These are phyloP conservation scores for Cossypha dichroa DNA, from an alignment of 2,797 vertebrate genomes.

Conservation along the genomic window DNA sequence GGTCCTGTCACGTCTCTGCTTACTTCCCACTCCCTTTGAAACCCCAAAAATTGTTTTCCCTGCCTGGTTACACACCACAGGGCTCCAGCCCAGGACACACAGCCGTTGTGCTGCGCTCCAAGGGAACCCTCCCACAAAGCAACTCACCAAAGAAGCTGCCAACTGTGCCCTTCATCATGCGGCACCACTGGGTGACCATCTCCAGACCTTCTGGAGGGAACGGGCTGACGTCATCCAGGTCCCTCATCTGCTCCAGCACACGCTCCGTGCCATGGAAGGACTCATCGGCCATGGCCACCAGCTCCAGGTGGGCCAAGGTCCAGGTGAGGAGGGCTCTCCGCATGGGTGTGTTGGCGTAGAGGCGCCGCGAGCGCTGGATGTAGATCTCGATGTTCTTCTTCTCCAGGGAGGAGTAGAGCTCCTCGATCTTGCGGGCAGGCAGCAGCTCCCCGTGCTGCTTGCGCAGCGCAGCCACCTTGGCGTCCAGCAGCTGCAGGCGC, in stretches of 20 bases:
- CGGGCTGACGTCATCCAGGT: slow-evolving; percentile 88
- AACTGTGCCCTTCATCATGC: slow-evolving; percentile 88
- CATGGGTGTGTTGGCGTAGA: slow-evolving; percentile 97
- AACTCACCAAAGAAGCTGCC: slow-evolving; percentile 88
- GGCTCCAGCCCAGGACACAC: neutral
- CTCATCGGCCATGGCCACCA: slow-evolving; percentile 87
- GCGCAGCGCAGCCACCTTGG: slow-evolving; percentile 92
- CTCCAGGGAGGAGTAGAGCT: slow-evolving; percentile 95
- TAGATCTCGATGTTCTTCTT: slow-evolving; percentile 99
- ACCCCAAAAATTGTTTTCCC: neutral
- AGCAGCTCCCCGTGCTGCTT: slow-evolving; percentile 96
- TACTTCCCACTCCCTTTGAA: neutral
- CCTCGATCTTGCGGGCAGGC: slow-evolving; percentile 96
- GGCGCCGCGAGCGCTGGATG: slow-evolving; percentile 94
- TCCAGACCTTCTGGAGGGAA: slow-evolving; percentile 90
- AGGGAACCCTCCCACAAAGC: neutral
- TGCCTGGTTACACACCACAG: neutral
- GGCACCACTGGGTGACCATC: slow-evolving; percentile 93
- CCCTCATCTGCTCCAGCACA: slow-evolving; percentile 88
- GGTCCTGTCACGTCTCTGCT: neutral
- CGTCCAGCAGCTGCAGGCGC: slow-evolving; percentile 90
- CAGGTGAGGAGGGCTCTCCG: slow-evolving; percentile 94
- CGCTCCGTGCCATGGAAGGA: slow-evolving; percentile 87
- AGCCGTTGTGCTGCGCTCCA: accelerated
- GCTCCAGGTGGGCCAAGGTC: slow-evolving; percentile 88